These are phyloP conservation scores for Drosophila peninsularis DNA, from an alignment of 2,888 invertebrate genomes.

Conservation along the genomic window DNA sequence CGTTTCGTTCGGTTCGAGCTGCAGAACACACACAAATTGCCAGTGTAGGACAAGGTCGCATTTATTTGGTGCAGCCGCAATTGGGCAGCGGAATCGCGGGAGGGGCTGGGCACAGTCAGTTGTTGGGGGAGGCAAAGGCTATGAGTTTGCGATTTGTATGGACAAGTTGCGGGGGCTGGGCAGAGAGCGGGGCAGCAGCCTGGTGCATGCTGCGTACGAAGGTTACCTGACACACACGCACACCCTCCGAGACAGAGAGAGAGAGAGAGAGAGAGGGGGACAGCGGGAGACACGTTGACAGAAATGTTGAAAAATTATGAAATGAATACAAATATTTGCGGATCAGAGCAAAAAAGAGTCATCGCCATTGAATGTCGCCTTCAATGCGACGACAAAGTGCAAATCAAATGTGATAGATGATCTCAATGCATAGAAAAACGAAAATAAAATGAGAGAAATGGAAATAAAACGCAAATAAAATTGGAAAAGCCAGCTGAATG, in stretches of 20 bases:
- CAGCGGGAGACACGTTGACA: conserved; percentile 38
- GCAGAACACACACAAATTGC: conserved; percentile 60
- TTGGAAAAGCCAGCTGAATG: conserved; percentile 27
- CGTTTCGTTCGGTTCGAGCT: conserved; percentile 41
- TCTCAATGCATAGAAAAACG: conserved; percentile 44
- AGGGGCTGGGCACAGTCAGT: background rate
- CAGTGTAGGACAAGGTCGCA: conserved; percentile 80
- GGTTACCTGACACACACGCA: conserved; percentile 60
- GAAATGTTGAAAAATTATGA: conserved; percentile 65
- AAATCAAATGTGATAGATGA: conserved; percentile 74
- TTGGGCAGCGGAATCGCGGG: conserved; percentile 57
- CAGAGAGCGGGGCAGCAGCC: background rate
- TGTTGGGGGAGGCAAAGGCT: conserved; percentile 1
- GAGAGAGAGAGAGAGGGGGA: conserved; percentile 1
- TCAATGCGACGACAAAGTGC: conserved; percentile 63
- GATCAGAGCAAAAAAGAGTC: conserved; percentile 58
- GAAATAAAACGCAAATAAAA: conserved; percentile 26
- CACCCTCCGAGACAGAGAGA: conserved; percentile 16
- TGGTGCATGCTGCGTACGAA: conserved; percentile 59
- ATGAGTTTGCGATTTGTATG: conserved; percentile 17
- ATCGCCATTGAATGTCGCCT: conserved; percentile 54
- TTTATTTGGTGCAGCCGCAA: conserved; percentile 75
- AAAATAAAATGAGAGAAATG: background rate
- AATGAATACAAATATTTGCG: conserved; percentile 75
- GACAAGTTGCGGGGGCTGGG: conserved; percentile 5